Percentiles rank a stretch among this genome's conserved stretches.
These are phyloP conservation scores for Thunnus albacares DNA, from an alignment of 2,797 vertebrate genomes.

Conservation along the genomic window DNA sequence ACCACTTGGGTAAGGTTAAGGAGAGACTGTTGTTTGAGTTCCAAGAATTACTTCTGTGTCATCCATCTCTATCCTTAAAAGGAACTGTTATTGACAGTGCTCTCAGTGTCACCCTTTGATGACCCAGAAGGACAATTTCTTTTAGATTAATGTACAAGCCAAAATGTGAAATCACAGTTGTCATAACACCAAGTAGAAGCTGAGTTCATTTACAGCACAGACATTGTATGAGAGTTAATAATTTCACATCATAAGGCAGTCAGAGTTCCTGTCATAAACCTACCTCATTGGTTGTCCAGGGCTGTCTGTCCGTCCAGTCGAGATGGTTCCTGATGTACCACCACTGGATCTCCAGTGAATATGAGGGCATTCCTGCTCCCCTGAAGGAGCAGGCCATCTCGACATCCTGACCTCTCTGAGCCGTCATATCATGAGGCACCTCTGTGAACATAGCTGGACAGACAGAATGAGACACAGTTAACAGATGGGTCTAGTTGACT, in stretches of 20 bases:
- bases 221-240: background rate
- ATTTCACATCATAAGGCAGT: background rate
- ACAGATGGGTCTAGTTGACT: background rate
- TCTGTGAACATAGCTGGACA: slow-evolving; percentile 96
- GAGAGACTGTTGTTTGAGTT: too few relatives aligned
- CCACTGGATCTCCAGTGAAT: slow-evolving; percentile 98
- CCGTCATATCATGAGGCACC: slow-evolving; percentile 94
- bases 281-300: slow-evolving; percentile 91
- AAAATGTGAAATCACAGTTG: background rate
- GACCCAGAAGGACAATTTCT: too few relatives aligned
- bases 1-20: too few relatives aligned
- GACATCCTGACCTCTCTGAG: slow-evolving; percentile 93
- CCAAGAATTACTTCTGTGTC: too few relatives aligned
- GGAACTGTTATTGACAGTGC: too few relatives aligned
- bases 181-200: background rate
- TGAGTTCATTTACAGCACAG: background rate
- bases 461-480: slow-evolving; percentile 30
- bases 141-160: background rate
- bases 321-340: slow-evolving; percentile 94
- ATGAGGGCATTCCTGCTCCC: slow-evolving; percentile 93
- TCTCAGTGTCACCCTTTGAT: too few relatives aligned
- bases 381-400: slow-evolving; percentile 99
- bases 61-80: too few relatives aligned
- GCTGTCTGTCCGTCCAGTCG: slow-evolving; percentile 93
- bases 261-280: slow-evolving; percentile 23